A percentile compares a stretch with the other conserved stretches of the same genome.
These are phyloP conservation scores for Gymnorhina tibicen DNA, from an alignment of 2,113 vertebrate genomes.

Conservation along the genomic window DNA sequence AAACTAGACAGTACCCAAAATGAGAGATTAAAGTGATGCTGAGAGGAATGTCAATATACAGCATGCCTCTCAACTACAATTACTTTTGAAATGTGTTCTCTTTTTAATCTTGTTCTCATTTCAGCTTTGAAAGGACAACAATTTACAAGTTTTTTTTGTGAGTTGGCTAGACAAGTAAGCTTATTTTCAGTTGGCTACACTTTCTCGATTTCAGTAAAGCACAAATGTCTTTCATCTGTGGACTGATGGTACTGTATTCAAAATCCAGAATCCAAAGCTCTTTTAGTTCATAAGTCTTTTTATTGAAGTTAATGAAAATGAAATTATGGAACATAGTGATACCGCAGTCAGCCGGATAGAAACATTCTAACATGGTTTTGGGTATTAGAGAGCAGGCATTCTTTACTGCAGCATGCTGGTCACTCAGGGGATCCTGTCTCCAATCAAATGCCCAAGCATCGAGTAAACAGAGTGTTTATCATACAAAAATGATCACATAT, in stretches of 20 bases:
- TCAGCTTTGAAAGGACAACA: neutral
- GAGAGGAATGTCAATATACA: neutral
- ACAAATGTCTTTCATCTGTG: neutral
- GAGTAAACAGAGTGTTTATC: neutral
- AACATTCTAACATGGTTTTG: neutral
- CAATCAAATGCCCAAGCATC: accelerated
- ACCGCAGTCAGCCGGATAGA: neutral
- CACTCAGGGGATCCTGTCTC: neutral
- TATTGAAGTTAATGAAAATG: neutral
- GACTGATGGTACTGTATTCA: neutral
- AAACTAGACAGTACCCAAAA: neutral
- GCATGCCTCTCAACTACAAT: neutral
- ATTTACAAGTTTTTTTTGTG: neutral
- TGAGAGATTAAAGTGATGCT: neutral
- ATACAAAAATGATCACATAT: neutral
- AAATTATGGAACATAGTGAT: neutral
- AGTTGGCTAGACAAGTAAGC: neutral
- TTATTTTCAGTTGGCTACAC: neutral
- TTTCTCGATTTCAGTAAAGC: neutral
- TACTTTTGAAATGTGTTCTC: neutral
- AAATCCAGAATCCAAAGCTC: neutral
- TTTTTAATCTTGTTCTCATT: neutral
- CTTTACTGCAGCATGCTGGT: neutral
- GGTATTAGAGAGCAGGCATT: neutral
- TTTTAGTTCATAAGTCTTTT: neutral